phyloP scores from a whole-genome alignment of 2,888 invertebrate species.

The Schizotus pectinicornis region DNA sequence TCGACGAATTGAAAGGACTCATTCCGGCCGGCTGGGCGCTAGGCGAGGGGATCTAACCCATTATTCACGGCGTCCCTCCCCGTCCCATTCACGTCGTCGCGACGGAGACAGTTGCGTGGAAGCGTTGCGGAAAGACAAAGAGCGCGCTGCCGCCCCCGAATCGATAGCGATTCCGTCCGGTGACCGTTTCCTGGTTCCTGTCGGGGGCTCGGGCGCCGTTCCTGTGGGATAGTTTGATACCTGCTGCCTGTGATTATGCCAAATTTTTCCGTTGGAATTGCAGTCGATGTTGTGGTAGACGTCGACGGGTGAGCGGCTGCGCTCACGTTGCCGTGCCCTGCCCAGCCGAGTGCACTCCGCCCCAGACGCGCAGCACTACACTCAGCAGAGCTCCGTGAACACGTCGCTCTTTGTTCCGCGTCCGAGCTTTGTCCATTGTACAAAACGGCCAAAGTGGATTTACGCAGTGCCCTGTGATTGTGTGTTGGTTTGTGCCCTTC shows the following conservation, averaged over 20 bases:
- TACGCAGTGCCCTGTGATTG: too few species aligned
- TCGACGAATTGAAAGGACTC: constrained; percentile 35
- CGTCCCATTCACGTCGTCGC: not conserved
- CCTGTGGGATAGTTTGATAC: constrained; percentile 7
- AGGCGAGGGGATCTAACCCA: too few species aligned
- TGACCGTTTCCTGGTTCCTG: constrained; percentile 14
- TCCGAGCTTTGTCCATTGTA: constrained; percentile 33
- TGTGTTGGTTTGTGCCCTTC: too few species aligned
- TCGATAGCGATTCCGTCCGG: too few species aligned
- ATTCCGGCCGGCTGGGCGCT: constrained; percentile 24
- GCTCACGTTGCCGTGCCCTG: constrained; percentile 52
- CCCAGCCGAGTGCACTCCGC: constrained; percentile 52
- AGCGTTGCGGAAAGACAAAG: too few species aligned
- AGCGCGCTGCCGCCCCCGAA: too few species aligned
- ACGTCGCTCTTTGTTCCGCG: constrained; percentile 46
- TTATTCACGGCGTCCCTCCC: not conserved
- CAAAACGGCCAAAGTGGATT: not conserved
- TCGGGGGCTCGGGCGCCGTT: not conserved
- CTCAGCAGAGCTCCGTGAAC: constrained; percentile 38
- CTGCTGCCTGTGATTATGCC: not conserved
- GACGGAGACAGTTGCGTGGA: too few species aligned
- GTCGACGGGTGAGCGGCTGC: constrained; percentile 38
- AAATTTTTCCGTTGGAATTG: constrained; percentile 7
- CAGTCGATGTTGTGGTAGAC: constrained; percentile 14
- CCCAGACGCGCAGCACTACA: constrained; percentile 48